Conservation (phyloP, 2,113 vertebrate genomes). For the Pelmatolapia mariae region DNA sequence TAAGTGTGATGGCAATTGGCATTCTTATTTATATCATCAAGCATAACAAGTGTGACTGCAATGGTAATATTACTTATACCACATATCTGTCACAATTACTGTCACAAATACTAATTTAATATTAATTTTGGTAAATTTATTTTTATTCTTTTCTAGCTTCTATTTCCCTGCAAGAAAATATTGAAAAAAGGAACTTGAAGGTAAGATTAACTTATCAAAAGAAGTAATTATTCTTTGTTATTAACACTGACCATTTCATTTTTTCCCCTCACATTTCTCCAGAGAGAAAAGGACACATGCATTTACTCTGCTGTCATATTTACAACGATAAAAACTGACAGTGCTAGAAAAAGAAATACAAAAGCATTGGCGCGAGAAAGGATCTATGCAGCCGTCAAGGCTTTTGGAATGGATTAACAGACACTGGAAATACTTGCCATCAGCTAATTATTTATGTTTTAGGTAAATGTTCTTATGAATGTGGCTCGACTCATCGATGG, state of each 20-base stretch:
- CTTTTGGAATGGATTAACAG: not conserved
- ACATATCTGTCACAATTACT: not conserved
- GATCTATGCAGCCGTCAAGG: not conserved
- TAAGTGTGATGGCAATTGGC: not conserved
- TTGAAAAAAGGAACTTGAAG: not conserved
- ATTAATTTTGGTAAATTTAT: not conserved
- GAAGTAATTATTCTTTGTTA: not conserved
- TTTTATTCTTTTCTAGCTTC: not conserved
- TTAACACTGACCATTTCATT: rapidly evolving
- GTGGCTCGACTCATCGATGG: not conserved
- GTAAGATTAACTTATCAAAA: not conserved
- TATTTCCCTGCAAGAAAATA: not conserved
- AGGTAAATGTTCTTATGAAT: not conserved
- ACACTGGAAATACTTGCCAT: not conserved
- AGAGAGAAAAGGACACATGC: not conserved
- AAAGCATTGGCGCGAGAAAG: not conserved
- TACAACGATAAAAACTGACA: not conserved
- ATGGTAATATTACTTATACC: not conserved
- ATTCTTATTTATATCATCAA: not conserved
- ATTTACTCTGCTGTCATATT: conserved; percentile 31
- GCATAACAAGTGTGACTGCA: not conserved
- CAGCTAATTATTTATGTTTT: not conserved
- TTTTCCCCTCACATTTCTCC: rapidly evolving
- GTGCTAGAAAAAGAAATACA: not conserved
- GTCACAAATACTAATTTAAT: not conserved